These are phyloP conservation scores for Drosophila cracens DNA, from an alignment of 2,888 invertebrate species.

Conservation along the genomic window DNA sequence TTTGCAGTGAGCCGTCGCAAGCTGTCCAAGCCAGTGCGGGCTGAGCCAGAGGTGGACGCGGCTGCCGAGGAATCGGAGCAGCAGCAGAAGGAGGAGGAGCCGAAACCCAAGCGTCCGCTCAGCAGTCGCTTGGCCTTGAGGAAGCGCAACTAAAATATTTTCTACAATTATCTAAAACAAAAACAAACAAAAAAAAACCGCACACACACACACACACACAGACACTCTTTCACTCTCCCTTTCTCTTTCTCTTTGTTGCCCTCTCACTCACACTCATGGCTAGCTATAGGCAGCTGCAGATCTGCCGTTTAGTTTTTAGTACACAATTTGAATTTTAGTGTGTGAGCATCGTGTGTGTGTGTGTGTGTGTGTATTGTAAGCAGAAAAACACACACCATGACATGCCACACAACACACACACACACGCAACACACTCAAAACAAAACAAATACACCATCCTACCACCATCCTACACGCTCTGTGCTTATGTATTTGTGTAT, in stretches of 20 bases:
- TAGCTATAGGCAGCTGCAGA: conserved; percentile 73
- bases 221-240: not conserved
- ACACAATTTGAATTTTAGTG: conserved; percentile 62
- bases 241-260: conserved; percentile 2
- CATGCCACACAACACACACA: conserved; percentile 11
- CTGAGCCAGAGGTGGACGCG: conserved; percentile 69
- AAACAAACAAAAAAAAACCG: conserved; percentile 12
- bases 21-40: conserved; percentile 74
- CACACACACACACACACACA: conserved; percentile 6
- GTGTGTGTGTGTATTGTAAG: not conserved
- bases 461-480: conserved; percentile 13
- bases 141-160: conserved; percentile 79
- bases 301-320: conserved; percentile 76
- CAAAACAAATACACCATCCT: conserved; percentile 8
- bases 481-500: conserved; percentile 42
- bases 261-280: conserved; percentile 61
- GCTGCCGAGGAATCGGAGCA: conserved; percentile 80
- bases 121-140: conserved; percentile 81
- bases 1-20: conserved; percentile 81
- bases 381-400: conserved; percentile 3
- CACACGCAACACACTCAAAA: conserved; percentile 10
- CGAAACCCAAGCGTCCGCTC: conserved; percentile 80
- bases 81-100: conserved; percentile 82
- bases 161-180: conserved; percentile 19
- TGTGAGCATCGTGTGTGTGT: conserved; percentile 16